Base-by-base conservation (phyloP, 1,140 invertebrate genomes). In the Magallana ariakensis region DNA sequence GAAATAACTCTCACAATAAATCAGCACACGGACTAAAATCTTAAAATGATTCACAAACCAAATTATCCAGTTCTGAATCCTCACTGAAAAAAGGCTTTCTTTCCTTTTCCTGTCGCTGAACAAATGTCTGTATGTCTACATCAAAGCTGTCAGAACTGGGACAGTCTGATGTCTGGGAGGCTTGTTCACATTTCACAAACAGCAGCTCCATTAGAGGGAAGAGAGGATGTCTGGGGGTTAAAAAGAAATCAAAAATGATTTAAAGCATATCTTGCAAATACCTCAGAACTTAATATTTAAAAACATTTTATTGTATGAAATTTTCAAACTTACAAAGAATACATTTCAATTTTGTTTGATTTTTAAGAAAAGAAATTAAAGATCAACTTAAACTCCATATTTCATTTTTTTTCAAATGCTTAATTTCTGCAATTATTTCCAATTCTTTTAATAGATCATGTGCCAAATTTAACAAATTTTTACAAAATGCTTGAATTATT, bases 11-110 rank as follows among this genome's bases (percentile, higher is more conserved):
- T 33, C 33, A 26, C 22, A 75, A 22, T 13, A 16, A 10, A 70
- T 8, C 26, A 26, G 13, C 13, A 13, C 66, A 75, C 11, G 0
- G 26, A 19, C 3, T 46, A 46, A 46, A 46, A 2, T 46, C 33
- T 46, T 1, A 5, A 46, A 46, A 46, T 4, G 33, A 46, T n/a
- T 75, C 56, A 95, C 96, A 94, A 95, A 98, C 97, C 96, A 99
- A 96, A 90, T 97, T 97, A 96, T 99, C 98, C 86, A 98, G 97
- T 96, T 99, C 98, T 10, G 97, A 96, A 95, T 98, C 97, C 94
- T 98, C 97, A 89, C 97, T 97, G 84, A 98, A 96, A 94, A 98
- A 97, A 2, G 97, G 97, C 92, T 97, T 97, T 87, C 97, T 95
- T 94, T 98, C 97, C 92, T 97, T 95, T 94, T 98, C 96, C 95